phyloP scores from a whole-genome alignment of 2,888 invertebrate species.

The Keiferia lycopersicella region DNA sequence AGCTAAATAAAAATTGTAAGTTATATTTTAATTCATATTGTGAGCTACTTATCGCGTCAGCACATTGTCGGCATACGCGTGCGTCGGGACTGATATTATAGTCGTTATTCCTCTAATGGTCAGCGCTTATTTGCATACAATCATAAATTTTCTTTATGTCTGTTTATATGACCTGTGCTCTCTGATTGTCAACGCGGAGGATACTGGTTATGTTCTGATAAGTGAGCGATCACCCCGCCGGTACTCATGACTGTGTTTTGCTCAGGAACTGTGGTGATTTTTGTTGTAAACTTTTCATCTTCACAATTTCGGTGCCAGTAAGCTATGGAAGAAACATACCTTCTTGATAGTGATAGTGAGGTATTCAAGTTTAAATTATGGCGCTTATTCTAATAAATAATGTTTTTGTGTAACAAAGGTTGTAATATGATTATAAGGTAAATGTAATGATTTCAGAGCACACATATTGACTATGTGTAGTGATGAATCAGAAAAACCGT shows the following conservation, averaged over 20 bases:
- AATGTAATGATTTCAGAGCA: conserved; percentile 17
- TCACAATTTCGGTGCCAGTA: conserved; percentile 30
- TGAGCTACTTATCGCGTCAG: conserved; percentile 47
- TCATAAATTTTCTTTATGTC: conserved; percentile 56
- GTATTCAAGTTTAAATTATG: conserved; percentile 41
- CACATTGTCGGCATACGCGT: conserved; percentile 47
- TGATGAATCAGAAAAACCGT: conserved; percentile 72
- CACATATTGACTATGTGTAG: conserved; percentile 71
- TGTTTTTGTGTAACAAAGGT: background rate
- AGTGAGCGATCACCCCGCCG: conserved; percentile 40
- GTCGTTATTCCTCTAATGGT: conserved; percentile 63
- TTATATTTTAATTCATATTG: conserved; percentile 51
- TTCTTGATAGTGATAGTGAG: conserved; percentile 64
- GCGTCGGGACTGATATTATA: conserved; percentile 51
- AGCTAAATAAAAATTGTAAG: conserved; percentile 67
- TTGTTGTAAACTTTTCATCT: background rate
- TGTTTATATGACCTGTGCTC: conserved; percentile 38
- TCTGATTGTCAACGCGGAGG: conserved; percentile 15
- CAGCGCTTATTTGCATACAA: conserved; percentile 74
- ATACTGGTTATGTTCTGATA: conserved; percentile 18
- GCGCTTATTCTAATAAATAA: background rate
- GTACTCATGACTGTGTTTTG: conserved; percentile 33
- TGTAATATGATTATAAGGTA: background rate
- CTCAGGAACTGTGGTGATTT: conserved; percentile 19
- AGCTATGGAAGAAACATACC: conserved; percentile 56